Evolutionary conservation across 2,888 invertebrate species (phyloP), one percentile per base, ranked within the genome.

Genomic region (Trisateles emortualis): DNA sequence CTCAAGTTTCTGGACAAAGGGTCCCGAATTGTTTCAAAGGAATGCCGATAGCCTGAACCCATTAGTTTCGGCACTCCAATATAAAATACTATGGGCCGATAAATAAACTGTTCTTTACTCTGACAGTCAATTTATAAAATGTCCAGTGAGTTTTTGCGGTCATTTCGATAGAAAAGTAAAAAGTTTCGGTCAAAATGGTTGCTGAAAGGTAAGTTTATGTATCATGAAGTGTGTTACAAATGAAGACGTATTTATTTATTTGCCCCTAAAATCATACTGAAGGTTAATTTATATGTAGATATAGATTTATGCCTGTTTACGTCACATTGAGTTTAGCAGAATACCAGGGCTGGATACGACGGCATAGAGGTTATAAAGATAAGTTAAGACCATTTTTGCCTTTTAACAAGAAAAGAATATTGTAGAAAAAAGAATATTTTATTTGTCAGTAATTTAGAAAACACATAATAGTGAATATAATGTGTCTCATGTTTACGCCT

Each of bases 1-100:
- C 59, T 56, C 49, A 61, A 64, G 54, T 56, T 63, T 59, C 56
- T 44, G 30, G 51, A 24, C 52, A 48, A 55, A 59, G 63, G 70
- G 68, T 67, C 65, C 55, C 50, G 61, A 76, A 76, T 76, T 73
- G 74, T 79, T 78, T 69, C 64, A 56, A 61, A 71, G 70, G 76
- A 77, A 79, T 78, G 68, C 59, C 62, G 67, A 68, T 69, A 68
- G 73, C 72, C 64, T 57, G 52, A 72, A 64, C 46, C 78, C 73
- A 77, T 78, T 76, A 71, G 68, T 69, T 68, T 66, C 57, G 61
- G 60, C 61, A 53, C 54, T 64, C 59, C 66, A 57, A 66, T 71
- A 71, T 71, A 71, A 69, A 72, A 72, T 56, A 59, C 59, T 63
- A 58, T 64, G 53, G 59, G 52, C 45, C 63, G 48, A 64, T 67